phyloP scores from a whole-genome alignment of 37 sponge, comb jelly and placozoan species.

The Agelas oroides region DNA sequence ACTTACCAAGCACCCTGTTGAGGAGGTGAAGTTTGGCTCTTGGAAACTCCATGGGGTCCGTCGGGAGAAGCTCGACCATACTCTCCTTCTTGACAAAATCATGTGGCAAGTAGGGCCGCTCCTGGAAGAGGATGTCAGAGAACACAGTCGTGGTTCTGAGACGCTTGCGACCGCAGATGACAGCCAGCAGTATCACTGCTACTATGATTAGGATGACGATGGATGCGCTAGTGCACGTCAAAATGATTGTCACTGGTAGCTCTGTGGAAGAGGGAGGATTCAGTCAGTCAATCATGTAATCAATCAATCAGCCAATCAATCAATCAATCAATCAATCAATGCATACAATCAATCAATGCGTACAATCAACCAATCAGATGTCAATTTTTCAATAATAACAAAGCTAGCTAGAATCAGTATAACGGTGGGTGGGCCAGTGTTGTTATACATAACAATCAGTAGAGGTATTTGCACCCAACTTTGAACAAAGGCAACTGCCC shows the following conservation, averaged over 20 bases:
- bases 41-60: conserved; percentile 57
- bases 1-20: conserved; percentile 26
- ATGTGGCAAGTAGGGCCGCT: neutral
- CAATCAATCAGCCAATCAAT: too few relatives aligned
- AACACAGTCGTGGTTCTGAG: neutral
- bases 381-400: too few relatives aligned
- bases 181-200: neutral
- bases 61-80: neutral
- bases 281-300: too few relatives aligned
- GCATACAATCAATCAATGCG: too few relatives aligned
- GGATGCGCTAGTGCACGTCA: neutral
- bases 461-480: too few relatives aligned
- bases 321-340: too few relatives aligned
- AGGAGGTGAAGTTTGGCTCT: conserved; percentile 32
- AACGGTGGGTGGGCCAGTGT: too few relatives aligned
- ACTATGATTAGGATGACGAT: neutral
- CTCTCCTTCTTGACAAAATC: neutral
- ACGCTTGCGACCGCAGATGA: neutral
- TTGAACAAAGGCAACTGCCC: too few relatives aligned
- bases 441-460: too few relatives aligned
- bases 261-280: too few relatives aligned
- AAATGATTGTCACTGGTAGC: neutral
- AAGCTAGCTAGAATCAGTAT: too few relatives aligned
- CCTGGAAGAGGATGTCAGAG: neutral
- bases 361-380: too few relatives aligned